phyloP scores from a whole-genome alignment of 2,797 vertebrate species.

The Kryptopterus vitreolus region DNA sequence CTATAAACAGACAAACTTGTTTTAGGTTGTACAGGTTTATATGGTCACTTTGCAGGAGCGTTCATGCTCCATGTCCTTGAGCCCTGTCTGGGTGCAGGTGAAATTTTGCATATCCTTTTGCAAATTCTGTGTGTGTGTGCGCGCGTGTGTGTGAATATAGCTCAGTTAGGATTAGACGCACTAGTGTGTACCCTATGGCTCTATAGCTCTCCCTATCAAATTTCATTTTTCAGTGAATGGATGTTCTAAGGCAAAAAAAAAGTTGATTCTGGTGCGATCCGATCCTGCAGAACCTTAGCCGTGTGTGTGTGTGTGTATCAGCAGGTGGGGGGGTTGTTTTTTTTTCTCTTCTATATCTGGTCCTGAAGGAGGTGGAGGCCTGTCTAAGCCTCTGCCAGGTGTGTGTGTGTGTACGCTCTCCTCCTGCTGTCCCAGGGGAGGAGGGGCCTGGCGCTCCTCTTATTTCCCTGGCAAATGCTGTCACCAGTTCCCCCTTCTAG shows the following conservation, averaged over 20 bases:
- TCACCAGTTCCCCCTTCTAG: constrained; percentile 71
- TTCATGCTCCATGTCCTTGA: constrained; percentile 17
- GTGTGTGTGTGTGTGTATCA: background rate
- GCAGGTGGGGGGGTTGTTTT: constrained; percentile 29
- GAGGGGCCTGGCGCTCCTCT: constrained; percentile 68
- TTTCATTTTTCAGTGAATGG: background rate
- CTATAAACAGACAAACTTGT: background rate
- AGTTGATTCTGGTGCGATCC: constrained; percentile 13
- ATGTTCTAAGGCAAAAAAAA: constrained; percentile 2
- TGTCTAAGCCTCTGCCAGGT: constrained; percentile 65
- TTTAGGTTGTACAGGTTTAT: constrained; percentile 18
- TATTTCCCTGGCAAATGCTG: constrained; percentile 83
- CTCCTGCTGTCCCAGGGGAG: constrained; percentile 70
- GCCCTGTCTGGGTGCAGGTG: constrained; percentile 18
- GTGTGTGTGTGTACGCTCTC: constrained; percentile 60
- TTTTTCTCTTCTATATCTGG: constrained; percentile 34
- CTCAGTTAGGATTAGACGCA: background rate
- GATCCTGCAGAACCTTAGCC: constrained; percentile 13
- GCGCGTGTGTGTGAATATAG: background rate
- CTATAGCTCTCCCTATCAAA: background rate
- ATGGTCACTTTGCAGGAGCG: background rate
- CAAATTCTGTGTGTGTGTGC: constrained; percentile 36
- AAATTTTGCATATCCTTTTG: constrained; percentile 53
- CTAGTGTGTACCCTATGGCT: constrained; percentile 26
- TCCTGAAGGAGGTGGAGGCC: constrained; percentile 41